Base-by-base conservation (phyloP, 2,113 vertebrate genomes). In the Meriones unguiculatus region DNA sequence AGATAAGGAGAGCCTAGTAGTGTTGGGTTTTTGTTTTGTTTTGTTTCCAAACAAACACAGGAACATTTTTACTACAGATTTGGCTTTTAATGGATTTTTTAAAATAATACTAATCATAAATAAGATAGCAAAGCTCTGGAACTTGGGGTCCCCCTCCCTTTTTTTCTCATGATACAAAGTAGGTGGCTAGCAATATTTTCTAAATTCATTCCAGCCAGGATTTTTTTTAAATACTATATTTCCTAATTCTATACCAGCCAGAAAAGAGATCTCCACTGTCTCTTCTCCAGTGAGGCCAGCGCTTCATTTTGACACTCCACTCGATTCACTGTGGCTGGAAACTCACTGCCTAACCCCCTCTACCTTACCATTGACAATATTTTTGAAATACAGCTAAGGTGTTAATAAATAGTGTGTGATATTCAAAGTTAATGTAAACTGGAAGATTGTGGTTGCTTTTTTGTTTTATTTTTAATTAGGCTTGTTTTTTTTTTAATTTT, bases 1-100 rank as follows among this genome's bases (percentile, higher is more conserved):
- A 98, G 98, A 97, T 98, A 98, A 98, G 97, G 59, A 87, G 41
- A 98, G 97, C 96, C 91, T 98, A 89, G 97, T 98, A 97, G 90
- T 0, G 67, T 94, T 97, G 62, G 91, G 8, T 59, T 57, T 82
- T 80, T 52, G 50, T 78, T 82, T 85, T 85, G 78, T 82, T 85
- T 84, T 64, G 38, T 82, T 84, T 65, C 54, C 13, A 90, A 96
- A 97, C 88, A 97, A 91, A 98, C 89, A 96, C 78, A 97, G 89
- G 95, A 86, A 97, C 86, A 64, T 94, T 97, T 97, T 98, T 98
- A 93, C 97, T 96, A 92, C 87, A 94, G 96, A 97, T 98, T 96
- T 94, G 93, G 77, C 97, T 98, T 95, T 98, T 95, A 94, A 95
- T 96, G 96, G 97, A 93, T 88, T 97, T 95, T 95, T 3, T 14